phyloP scores from a whole-genome alignment of 2,113 vertebrate genomes.

The Phyllostomus hastatus region DNA sequence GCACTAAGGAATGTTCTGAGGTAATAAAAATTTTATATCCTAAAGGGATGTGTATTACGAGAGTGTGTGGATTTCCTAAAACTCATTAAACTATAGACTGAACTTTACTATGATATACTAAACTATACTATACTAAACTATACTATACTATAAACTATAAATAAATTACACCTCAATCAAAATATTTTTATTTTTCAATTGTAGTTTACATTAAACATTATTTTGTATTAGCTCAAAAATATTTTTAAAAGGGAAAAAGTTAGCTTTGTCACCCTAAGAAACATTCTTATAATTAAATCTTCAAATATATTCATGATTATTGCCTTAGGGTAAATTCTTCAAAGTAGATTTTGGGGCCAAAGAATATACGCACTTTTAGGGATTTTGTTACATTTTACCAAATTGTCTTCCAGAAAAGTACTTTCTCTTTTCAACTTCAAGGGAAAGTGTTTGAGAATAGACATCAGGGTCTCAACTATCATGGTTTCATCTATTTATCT shows the following conservation, averaged over 20 bases:
- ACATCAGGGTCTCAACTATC: neutral
- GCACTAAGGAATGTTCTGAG: neutral
- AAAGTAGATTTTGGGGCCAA: neutral
- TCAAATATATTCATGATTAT: neutral
- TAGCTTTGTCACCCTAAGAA: neutral
- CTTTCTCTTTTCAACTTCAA: neutral
- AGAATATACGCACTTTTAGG: neutral
- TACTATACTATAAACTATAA: too few relatives aligned
- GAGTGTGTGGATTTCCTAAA: neutral
- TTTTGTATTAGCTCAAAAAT: too few relatives aligned
- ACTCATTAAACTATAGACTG: too few relatives aligned
- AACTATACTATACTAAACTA: too few relatives aligned
- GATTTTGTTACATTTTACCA: slow-evolving; percentile 20
- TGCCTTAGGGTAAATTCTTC: neutral
- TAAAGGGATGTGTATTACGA: neutral
- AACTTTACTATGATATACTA: too few relatives aligned
- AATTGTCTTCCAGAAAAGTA: neutral
- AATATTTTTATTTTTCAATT: too few relatives aligned
- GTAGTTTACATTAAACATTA: too few relatives aligned
- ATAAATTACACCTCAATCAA: too few relatives aligned
- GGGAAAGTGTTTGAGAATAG: neutral
- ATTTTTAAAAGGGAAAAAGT: neutral
- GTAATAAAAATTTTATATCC: neutral
- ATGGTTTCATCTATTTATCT: neutral
- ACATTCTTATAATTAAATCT: neutral